Conservation (phyloP, 2,888 invertebrate species). For the Conus canariensis region DNA sequence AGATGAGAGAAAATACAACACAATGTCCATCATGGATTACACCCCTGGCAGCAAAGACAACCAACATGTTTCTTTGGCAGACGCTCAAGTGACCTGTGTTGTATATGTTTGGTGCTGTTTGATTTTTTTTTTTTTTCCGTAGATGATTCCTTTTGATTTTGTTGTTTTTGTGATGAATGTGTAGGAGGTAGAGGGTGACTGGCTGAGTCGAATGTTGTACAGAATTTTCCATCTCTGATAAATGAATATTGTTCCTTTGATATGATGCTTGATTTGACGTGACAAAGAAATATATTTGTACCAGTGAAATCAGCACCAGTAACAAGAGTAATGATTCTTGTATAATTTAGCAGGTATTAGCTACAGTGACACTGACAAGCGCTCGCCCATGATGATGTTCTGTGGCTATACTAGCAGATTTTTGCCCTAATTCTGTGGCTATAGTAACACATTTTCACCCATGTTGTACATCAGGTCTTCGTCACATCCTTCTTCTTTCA, state of each 20-base stretch:
- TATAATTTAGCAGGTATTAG: too few relatives aligned
- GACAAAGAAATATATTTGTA: not conserved
- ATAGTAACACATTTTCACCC: not conserved
- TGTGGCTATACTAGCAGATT: too few relatives aligned
- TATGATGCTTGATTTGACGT: not conserved
- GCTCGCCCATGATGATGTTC: too few relatives aligned
- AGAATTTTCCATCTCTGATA: not conserved
- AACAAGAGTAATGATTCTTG: not conserved
- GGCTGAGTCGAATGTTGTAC: not conserved
- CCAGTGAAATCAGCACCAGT: not conserved
- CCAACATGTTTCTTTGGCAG: not conserved
- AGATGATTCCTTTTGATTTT: not conserved
- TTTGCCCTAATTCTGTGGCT: too few relatives aligned
- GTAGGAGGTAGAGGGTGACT: not conserved
- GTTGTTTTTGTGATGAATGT: slow-evolving; percentile 6
- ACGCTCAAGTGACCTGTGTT: not conserved
- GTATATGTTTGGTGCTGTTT: too few relatives aligned
- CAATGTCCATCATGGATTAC: too few relatives aligned
- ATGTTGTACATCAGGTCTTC: not conserved
- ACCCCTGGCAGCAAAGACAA: too few relatives aligned
- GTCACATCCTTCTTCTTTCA: too few relatives aligned
- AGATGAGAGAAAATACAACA: too few relatives aligned
- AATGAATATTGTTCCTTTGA: not conserved
- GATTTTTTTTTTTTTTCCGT: too few relatives aligned
- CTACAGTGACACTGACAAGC: too few relatives aligned